Evolutionary conservation across 1,140 invertebrate genomes (phyloP).

Genomic region (Microplitis mediator): DNA sequence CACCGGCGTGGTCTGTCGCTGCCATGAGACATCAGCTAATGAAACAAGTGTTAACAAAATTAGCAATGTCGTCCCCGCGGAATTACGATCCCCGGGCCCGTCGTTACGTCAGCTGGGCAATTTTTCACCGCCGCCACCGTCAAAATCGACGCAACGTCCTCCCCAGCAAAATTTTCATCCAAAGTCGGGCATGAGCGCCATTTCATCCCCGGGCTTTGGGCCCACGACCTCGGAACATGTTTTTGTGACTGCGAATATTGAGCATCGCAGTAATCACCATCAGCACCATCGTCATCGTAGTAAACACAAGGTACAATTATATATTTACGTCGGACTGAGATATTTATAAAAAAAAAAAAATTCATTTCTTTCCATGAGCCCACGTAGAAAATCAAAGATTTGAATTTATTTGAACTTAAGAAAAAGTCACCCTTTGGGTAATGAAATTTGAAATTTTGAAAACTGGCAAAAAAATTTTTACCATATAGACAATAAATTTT

Average conservation of each 20-base stretch:
- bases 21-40: slow-evolving; percentile 40
- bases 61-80: slow-evolving; percentile 37
- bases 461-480: too few relatives aligned
- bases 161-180: slow-evolving; percentile 21
- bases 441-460: too few relatives aligned
- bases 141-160: slow-evolving; percentile 14
- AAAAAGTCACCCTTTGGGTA: too few relatives aligned
- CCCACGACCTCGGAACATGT: slow-evolving; percentile 49
- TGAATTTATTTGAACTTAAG: background rate
- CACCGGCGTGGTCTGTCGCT: slow-evolving; percentile 45
- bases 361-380: too few relatives aligned
- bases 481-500: too few relatives aligned
- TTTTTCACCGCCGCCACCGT: slow-evolving; percentile 27
- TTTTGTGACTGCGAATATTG: slow-evolving; percentile 47
- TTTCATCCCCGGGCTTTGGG: background rate
- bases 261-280: slow-evolving; percentile 40
- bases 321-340: slow-evolving; percentile 10
- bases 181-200: slow-evolving; percentile 18
- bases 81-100: slow-evolving; percentile 21
- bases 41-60: slow-evolving; percentile 26
- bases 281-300: slow-evolving; percentile 55
- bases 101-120: slow-evolving; percentile 13
- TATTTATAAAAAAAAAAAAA: background rate
- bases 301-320: slow-evolving; percentile 50
- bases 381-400: too few relatives aligned